phyloP scores from a whole-genome alignment of 2,113 vertebrate genomes.

The Sceloporus undulatus region DNA sequence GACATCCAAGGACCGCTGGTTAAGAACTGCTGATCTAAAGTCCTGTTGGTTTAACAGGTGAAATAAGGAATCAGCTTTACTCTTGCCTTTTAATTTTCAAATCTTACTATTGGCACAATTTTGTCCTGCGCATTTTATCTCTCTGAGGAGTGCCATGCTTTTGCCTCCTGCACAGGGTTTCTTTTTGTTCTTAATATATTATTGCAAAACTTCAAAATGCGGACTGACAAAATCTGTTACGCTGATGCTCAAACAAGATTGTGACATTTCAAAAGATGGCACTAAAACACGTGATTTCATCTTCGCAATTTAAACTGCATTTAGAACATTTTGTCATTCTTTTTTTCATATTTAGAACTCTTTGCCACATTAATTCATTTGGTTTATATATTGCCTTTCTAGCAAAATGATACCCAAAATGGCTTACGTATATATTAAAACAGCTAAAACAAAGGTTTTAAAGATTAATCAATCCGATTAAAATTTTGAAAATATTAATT shows the following conservation, averaged over 20 bases:
- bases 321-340: neutral
- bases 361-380: neutral
- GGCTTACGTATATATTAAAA: no score
- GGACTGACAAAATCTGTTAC: neutral
- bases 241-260: neutral
- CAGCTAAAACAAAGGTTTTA: no score
- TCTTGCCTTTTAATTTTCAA: neutral
- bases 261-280: neutral
- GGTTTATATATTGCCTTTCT: no score
- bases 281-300: neutral
- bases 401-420: no score
- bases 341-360: neutral
- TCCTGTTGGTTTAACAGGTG: neutral
- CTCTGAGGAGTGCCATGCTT: neutral
- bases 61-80: neutral
- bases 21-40: neutral
- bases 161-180: neutral
- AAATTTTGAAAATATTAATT: no score
- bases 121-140: neutral
- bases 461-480: no score
- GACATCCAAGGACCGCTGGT: no score
- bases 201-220: neutral
- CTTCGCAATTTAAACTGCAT: neutral
- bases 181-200: neutral
- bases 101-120: no score